Base-by-base conservation (phyloP, 2,797 vertebrate genomes). In the Oreonectes daqikongensis region DNA sequence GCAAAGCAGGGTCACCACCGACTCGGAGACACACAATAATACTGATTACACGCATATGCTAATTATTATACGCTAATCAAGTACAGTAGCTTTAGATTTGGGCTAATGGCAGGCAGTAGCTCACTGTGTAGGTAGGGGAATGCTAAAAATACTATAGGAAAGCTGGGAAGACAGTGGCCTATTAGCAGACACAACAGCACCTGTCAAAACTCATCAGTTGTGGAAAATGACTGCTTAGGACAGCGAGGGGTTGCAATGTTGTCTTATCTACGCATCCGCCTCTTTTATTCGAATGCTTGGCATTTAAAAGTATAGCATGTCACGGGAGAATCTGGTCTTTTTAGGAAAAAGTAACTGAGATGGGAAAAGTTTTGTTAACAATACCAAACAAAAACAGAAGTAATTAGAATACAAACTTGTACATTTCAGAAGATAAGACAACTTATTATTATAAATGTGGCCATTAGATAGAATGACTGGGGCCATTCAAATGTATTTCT, bases 1-100 rank as follows among this genome's bases (percentile, higher is more conserved):
- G 93, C 91, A 93, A 93, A 94, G 85, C 86, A 91, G 91, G 93
- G 93, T 94, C 92, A 93, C 83, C 74, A 69, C 79, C 85, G 91
- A 88, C 89, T 91, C 90, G 81, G 89, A 88, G 89, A 84, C 86
- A 88, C 92, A 94, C 93, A 94, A 94, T 94, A 92, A 94, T 92
- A 87, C 92, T 94, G 93, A 94, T 94, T 94, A 94, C 93, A 94
- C 91, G 91, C 92, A 89, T 93, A 93, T 93, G 93, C 92, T 93
- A 94, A 94, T 94, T 93, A 93, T 92, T 89, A 93, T 90, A 92
- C 89, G 88, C 91, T 93, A 90, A 94, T 94, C 93, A 94, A 92
- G 91, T 94, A 93, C 92, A 94, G 92, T 94, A 93, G 90, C 88
- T 90, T 89, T 90, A 90, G 89, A 90, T 89, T 91, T 86, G 82